These are phyloP conservation scores for Phalanger gymnotis DNA, from an alignment of 2,797 vertebrate genomes.

Conservation along the genomic window DNA sequence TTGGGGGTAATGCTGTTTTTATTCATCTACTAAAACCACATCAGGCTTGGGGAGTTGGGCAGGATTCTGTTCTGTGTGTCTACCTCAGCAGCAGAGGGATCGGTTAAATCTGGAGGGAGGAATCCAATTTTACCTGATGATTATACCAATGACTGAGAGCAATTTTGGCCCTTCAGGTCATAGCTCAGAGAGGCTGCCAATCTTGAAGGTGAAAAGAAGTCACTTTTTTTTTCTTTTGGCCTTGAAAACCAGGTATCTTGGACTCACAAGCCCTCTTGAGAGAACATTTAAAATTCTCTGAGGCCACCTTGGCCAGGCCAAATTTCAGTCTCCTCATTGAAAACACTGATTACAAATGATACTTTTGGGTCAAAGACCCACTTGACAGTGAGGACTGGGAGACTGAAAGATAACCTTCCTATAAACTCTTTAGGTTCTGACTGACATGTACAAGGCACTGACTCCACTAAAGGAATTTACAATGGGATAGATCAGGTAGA, in stretches of 20 bases:
- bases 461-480: not conserved
- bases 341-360: constrained; percentile 29
- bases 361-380: constrained; percentile 17
- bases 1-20: not conserved
- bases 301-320: not conserved
- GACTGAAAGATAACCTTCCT: constrained; percentile 9
- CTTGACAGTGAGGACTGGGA: not conserved
- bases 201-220: not conserved
- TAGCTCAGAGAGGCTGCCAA: not conserved
- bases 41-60: not conserved
- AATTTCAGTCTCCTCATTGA: constrained; percentile 54
- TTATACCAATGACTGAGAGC: not conserved
- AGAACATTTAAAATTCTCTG: not conserved
- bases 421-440: constrained; percentile 26
- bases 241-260: not conserved
- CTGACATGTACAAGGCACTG: not conserved
- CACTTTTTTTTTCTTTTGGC: not conserved
- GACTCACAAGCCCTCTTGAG: not conserved
- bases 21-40: not conserved
- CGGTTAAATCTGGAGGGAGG: not conserved
- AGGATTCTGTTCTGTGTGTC: not conserved
- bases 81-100: not conserved
- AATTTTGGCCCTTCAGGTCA: not conserved
- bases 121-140: not conserved
- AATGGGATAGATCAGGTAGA: too few relatives aligned